Conservation (phyloP, 2,888 invertebrate species). For the Chaetogeoica ovagalla region DNA sequence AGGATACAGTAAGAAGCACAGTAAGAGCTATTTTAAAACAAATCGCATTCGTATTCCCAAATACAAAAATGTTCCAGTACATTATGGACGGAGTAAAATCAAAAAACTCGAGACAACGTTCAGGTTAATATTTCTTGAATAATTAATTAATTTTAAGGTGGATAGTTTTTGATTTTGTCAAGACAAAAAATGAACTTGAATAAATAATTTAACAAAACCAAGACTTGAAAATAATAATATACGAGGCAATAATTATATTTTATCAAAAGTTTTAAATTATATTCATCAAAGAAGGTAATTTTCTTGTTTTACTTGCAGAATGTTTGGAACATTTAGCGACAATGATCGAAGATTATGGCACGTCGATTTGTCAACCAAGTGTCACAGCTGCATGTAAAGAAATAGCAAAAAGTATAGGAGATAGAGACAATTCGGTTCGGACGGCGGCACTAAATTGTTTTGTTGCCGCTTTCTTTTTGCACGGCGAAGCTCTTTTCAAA, state of each 20-base stretch:
- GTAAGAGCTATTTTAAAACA: slow-evolving; percentile 83
- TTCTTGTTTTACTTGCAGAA: slow-evolving; percentile 63
- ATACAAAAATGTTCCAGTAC: slow-evolving; percentile 84
- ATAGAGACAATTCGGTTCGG: slow-evolving; percentile 92
- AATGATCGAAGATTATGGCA: slow-evolving; percentile 82
- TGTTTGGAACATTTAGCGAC: slow-evolving; percentile 90
- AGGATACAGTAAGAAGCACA: slow-evolving; percentile 89
- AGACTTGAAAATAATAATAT: too few relatives aligned
- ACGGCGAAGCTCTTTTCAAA: slow-evolving; percentile 90
- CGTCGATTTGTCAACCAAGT: slow-evolving; percentile 79
- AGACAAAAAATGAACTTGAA: too few relatives aligned
- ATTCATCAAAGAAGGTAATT: background rate
- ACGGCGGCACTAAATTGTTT: slow-evolving; percentile 94
- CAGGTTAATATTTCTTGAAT: slow-evolving; percentile 63
- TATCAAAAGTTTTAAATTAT: too few relatives aligned
- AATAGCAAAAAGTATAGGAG: slow-evolving; percentile 92
- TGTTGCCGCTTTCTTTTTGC: slow-evolving; percentile 84
- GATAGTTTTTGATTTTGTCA: too few relatives aligned
- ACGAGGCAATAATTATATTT: too few relatives aligned
- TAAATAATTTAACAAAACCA: too few relatives aligned
- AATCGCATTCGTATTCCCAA: slow-evolving; percentile 83
- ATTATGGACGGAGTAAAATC: slow-evolving; percentile 95
- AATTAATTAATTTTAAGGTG: background rate
- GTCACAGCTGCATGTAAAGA: slow-evolving; percentile 81
- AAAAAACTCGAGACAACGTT: slow-evolving; percentile 93